Evolutionary conservation across 2,888 invertebrate species (phyloP), one percentile per base, ranked within the genome.

Genomic region (Charanyca ferruginea): DNA sequence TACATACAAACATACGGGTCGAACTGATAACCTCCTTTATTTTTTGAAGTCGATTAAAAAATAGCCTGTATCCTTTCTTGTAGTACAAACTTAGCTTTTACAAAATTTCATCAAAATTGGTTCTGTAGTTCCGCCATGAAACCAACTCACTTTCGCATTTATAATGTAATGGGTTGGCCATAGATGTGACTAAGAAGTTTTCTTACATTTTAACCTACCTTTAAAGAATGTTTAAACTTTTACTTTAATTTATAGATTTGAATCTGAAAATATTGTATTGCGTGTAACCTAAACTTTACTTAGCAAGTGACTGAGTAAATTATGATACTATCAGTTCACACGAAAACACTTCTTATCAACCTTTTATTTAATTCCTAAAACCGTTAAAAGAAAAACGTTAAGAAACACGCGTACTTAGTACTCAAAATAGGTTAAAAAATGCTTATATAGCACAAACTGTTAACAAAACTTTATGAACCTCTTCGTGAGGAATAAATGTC

Each of bases 291-390:
- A 52, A 51, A 41, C 52, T n/a, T 18, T 22, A n/a, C 18, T 35
- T 13, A 0, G 9, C 6, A 23, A 52, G 52, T 35, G 32, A 25
- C 22, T 41, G 32, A 25, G 6, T 22, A 42, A 35, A 11, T 62
- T 42, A 62, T 38, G 41, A 70, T 70, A 35, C 48, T 54, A 63
- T 49, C 35, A 54, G 18, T 53, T 49, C 20, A 49, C 18, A 70
- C 13, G 38, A 8, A 49, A 54, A 48, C 16, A 13, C 16, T n/a
- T 18, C 49, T 45, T 60, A 68, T 68, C 59, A 59, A 8, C 11
- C 6, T 32, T 4, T 9, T 18, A 18, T 42, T 62, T 42, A 69
- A 69, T 61, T 52, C 18, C 32, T 48, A 9, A 28, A 63, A 62
- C 70, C 70, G 48, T 62, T 48, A 28, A 35, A 48, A 62, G 6